Evolutionary conservation across 2,113 vertebrate genomes (phyloP).

Genomic region (Scalopus aquaticus): DNA sequence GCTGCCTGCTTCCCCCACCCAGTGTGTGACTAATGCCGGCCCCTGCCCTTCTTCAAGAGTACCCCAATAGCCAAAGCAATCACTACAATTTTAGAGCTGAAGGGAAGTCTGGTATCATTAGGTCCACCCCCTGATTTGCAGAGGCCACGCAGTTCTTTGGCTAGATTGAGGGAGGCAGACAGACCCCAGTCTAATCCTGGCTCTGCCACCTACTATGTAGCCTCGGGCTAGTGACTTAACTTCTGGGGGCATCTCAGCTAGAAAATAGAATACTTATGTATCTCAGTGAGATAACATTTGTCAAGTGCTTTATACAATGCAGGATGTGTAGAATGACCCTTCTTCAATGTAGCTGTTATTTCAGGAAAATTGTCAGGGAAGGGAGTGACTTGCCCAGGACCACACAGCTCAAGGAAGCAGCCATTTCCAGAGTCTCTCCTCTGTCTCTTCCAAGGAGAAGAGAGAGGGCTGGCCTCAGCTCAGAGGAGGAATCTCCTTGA

Average conservation of each 20-base stretch:
- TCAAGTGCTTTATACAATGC: neutral
- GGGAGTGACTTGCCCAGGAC: neutral
- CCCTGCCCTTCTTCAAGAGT: conserved; percentile 67
- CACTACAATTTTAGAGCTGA: neutral
- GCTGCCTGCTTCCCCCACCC: conserved; percentile 35
- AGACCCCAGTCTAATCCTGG: neutral
- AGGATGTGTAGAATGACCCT: neutral
- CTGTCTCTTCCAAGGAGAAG: neutral
- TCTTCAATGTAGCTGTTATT: neutral
- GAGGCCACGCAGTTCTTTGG: neutral
- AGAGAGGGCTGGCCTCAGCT: neutral
- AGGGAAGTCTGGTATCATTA: conserved; percentile 22
- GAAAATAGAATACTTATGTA: neutral
- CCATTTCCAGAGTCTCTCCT: neutral
- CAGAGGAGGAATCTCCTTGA: conserved; percentile 7
- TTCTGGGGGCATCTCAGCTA: neutral
- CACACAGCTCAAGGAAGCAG: neutral
- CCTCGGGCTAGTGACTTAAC: neutral
- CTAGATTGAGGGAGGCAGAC: neutral
- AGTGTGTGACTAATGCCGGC: conserved; percentile 55
- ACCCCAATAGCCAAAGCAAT: neutral
- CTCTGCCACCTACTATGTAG: neutral
- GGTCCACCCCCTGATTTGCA: neutral
- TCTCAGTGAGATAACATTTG: neutral
- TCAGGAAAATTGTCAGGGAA: neutral